phyloP scores from a whole-genome alignment of 2,113 vertebrate species.

The Labeo catla region DNA sequence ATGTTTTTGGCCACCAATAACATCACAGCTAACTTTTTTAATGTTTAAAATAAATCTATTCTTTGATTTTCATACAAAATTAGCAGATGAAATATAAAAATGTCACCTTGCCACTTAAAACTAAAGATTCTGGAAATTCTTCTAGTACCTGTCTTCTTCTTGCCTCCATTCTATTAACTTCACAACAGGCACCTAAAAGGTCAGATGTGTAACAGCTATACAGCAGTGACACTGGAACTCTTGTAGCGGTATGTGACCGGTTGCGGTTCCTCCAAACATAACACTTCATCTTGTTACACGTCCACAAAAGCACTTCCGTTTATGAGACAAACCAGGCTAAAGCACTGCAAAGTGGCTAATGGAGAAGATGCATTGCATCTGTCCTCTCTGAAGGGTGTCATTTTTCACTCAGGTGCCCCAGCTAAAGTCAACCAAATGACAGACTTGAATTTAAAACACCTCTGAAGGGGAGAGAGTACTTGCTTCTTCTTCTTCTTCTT shows the following conservation, averaged over 20 bases:
- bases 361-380: constrained; percentile 23
- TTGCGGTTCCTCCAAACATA: not conserved
- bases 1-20: not conserved
- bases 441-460: constrained; percentile 9
- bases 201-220: not conserved
- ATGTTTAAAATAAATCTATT: not conserved
- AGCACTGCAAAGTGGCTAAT: constrained; percentile 22
- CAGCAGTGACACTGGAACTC: not conserved
- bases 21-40: not conserved
- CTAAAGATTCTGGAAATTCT: not conserved
- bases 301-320: constrained; percentile 20
- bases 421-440: not conserved
- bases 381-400: constrained; percentile 7
- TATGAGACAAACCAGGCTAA: constrained; percentile 7
- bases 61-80: not conserved
- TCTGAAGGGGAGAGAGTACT: not conserved
- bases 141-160: not conserved
- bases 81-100: not conserved
- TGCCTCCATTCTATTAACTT: not conserved
- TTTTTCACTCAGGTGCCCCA: constrained; percentile 2
- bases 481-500: too few species aligned
- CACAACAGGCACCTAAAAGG: not conserved
- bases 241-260: not conserved
- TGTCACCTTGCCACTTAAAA: too few species aligned
- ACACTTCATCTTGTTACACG: not conserved